Conservation (phyloP, 2,888 invertebrate species). For the Cyaniris semiargus region DNA sequence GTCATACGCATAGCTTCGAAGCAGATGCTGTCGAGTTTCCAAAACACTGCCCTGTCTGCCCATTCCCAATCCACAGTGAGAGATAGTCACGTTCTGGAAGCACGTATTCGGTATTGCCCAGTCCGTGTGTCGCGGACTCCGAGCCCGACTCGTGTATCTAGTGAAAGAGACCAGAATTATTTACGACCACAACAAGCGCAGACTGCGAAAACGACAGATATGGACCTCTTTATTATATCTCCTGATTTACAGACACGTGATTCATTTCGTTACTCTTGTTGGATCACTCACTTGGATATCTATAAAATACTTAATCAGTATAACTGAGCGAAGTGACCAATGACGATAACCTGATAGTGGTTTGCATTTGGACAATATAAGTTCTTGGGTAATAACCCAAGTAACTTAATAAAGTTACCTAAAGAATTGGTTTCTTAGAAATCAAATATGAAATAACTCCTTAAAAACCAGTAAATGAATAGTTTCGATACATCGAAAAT, state of each 20-base stretch:
- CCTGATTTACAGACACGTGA: background rate
- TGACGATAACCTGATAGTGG: no score
- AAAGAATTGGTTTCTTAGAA: no score
- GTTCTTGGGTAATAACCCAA: no score
- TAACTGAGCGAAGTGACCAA: no score
- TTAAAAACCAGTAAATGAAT: background rate
- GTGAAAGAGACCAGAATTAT: constrained; percentile 16
- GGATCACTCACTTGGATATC: no score
- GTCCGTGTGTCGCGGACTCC: background rate
- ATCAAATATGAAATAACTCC: background rate
- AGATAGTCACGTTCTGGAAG: background rate
- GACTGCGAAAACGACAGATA: constrained; percentile 7
- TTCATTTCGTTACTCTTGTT: background rate
- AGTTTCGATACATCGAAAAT: background rate
- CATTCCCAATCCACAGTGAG: background rate
- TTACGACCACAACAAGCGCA: constrained; percentile 17
- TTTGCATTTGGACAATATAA: no score
- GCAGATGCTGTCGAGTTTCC: background rate
- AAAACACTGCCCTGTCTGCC: background rate
- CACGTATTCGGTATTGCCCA: background rate
- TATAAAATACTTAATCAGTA: background rate
- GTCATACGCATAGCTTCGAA: no score
- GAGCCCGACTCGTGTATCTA: background rate
- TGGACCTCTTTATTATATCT: background rate
- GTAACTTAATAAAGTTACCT: no score